Base-by-base conservation (phyloP, 2,113 vertebrate genomes). In the Regulus satrapa region DNA sequence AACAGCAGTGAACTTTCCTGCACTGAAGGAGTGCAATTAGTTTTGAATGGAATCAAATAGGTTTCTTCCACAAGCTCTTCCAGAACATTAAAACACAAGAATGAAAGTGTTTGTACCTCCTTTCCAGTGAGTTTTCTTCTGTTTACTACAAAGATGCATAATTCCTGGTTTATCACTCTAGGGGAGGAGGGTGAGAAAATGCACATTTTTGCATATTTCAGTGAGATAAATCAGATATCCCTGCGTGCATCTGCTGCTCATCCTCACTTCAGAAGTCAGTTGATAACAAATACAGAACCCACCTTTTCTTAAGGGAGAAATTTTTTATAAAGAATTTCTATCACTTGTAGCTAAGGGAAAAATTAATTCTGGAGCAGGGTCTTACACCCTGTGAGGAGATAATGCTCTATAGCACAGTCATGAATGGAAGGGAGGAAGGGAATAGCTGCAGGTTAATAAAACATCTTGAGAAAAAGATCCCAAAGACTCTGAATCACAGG, bases 281-380 rank as follows among this genome's bases (percentile, higher is more conserved):
- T 16, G 23, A 12, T 61, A 59, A 41, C 3, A 82, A 54, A 71
- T 41, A 32, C 7, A 85, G 18, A 75, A 32, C 6, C 1, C 10
- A 38, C 7, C 4, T 49, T 49, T 67, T 7, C 25, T 54, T 67
- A 31, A 71, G 28, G 28, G 14, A 45, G 2, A 3, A 2, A 43
- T 82, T 82, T 16, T 52, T 12, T 61, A 13, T 3, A 43, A 25
- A 69, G 7, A 9, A 9, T 26, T 68, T 68, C 49, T 80, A 5
- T 24, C 16, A 64, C 2, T 56, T 0, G 0, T 61, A 38, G 5
- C 11, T 61, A 43, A 43, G 28, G 28, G 8, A 80, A 15, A 76
- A 91, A 87, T 48, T 40, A 28, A 46, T 59, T 40, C 18, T n/a
- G 4, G n/a, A 34, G 9, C 25, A 62, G 8, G 5, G 15, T 71